Percentiles rank a stretch among this genome's conserved stretches.
These are phyloP conservation scores for Biston stratarius DNA, from an alignment of 2,888 invertebrate species.

Conservation along the genomic window DNA sequence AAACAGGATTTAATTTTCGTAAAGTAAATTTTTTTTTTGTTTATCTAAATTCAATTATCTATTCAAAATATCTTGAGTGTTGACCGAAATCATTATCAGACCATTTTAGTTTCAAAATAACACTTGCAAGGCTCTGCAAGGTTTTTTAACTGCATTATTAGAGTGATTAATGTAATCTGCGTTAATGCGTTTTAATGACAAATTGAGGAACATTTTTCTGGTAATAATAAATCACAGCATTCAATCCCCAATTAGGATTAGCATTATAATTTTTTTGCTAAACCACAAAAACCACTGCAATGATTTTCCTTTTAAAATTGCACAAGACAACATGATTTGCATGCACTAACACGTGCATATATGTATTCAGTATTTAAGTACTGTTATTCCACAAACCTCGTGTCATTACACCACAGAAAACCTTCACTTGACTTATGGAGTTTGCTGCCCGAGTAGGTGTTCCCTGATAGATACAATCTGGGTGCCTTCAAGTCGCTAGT, in stretches of 20 bases:
- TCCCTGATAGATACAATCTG: no score
- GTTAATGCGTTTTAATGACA: conserved; percentile 11
- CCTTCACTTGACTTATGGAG: no score
- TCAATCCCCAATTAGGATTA: conserved; percentile 16
- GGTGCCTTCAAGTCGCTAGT: no score
- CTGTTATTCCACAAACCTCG: not conserved
- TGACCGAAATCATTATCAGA: not conserved
- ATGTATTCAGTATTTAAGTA: not conserved
- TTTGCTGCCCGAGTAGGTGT: no score
- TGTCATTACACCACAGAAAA: not conserved
- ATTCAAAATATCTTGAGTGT: not conserved
- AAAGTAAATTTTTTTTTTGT: no score
- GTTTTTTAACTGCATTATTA: not conserved
- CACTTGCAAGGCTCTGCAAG: not conserved
- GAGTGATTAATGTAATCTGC: not conserved
- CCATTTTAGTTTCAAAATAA: not conserved
- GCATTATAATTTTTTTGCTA: conserved; percentile 3
- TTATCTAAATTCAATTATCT: no score
- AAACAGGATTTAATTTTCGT: no score
- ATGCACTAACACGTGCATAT: not conserved
- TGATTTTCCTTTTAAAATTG: conserved; percentile 13
- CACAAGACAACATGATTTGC: not conserved
- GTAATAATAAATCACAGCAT: conserved; percentile 19
- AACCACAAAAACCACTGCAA: conserved; percentile 12
- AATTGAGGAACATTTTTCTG: not conserved